Evolutionary conservation across 1,140 invertebrate species (phyloP).

Genomic region (Lordiphosa mommai): DNA sequence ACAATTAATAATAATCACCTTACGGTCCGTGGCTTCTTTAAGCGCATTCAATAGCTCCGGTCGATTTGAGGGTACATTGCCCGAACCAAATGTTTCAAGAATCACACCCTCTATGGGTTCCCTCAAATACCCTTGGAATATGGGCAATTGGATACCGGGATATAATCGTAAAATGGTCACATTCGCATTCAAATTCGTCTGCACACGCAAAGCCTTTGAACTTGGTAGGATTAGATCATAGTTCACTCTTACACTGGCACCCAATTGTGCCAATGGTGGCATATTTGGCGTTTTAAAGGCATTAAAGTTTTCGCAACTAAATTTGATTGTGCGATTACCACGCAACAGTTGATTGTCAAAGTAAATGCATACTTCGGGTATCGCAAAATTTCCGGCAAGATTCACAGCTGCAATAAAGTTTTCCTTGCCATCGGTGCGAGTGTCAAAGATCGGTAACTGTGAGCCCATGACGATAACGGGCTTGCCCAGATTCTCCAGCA

Average conservation of each 20-base stretch:
- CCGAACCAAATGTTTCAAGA: conserved; percentile 94
- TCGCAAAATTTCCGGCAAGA: conserved; percentile 93
- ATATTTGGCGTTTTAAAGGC: conserved; percentile 96
- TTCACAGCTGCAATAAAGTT: conserved; percentile 95
- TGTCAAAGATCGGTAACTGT: conserved; percentile 96
- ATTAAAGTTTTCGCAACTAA: conserved; percentile 88
- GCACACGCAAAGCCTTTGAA: conserved; percentile 88
- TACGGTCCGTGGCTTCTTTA: conserved; percentile 86
- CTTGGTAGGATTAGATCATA: conserved; percentile 88
- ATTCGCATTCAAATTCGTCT: conserved; percentile 88
- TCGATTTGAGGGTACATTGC: conserved; percentile 93
- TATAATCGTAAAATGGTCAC: conserved; percentile 93
- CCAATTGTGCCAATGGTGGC: conserved; percentile 88
- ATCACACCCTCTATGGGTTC: conserved; percentile 93
- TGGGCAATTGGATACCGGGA: conserved; percentile 91
- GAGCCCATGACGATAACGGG: conserved; percentile 95
- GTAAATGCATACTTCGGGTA: conserved; percentile 96
- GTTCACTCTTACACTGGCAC: conserved; percentile 88
- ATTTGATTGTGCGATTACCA: conserved; percentile 93
- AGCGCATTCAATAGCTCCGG: conserved; percentile 89
- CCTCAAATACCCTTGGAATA: conserved; percentile 89
- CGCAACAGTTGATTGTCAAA: conserved; percentile 94
- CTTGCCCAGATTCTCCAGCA: conserved; percentile 97
- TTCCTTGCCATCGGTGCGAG: conserved; percentile 92
- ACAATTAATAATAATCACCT: conserved; percentile 95